Evolutionary conservation across 2,888 invertebrate genomes (phyloP), one percentile per base, ranked within the genome.

Genomic region (Arrhopalites spinosus): DNA sequence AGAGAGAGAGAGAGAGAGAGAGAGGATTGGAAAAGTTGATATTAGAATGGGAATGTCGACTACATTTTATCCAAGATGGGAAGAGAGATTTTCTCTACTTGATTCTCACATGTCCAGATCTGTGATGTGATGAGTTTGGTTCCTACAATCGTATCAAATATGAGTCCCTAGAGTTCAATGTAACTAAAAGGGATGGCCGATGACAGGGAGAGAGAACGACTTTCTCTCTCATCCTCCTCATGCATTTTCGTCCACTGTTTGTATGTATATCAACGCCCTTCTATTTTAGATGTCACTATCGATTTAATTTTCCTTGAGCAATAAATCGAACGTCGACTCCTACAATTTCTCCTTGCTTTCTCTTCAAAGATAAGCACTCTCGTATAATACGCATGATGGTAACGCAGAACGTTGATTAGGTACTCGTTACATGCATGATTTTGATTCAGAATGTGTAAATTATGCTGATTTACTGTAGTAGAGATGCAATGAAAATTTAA

Each of bases 21-120:
- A 53, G 56, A 70, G 70, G 70, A 70, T 70, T 70, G 53, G 67
- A 74, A 67, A 53, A 67, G 53, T 76, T 73, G 73, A 68, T 73
- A 76, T 76, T 76, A 76, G 68, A 76, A 76, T 76, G 76, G 73
- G 73, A 76, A 73, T 73, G 72, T 72, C 43, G 72, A 76, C 76
- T 76, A 61, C 68, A 73, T 76, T 73, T 64, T 64, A 70, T 64
- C 45, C 69, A 36, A 45, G 76, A 76, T 61, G 76, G 63, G 25
- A 50, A 47, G 67, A 50, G 67, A 53, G 23, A 63, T 73, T 45
- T 61, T 23, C 43, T 30, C 27, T 43, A 7, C 2, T 29, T 70
- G 70, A 53, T 56, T 70, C 53, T 30, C 30, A 36, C 36, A 70
- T 70, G 70, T 70, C 69, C 68, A 74, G 70, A 64, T 59, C 63